Conservation (phyloP, 2,113 vertebrate species). For the Theristicus caerulescens region DNA sequence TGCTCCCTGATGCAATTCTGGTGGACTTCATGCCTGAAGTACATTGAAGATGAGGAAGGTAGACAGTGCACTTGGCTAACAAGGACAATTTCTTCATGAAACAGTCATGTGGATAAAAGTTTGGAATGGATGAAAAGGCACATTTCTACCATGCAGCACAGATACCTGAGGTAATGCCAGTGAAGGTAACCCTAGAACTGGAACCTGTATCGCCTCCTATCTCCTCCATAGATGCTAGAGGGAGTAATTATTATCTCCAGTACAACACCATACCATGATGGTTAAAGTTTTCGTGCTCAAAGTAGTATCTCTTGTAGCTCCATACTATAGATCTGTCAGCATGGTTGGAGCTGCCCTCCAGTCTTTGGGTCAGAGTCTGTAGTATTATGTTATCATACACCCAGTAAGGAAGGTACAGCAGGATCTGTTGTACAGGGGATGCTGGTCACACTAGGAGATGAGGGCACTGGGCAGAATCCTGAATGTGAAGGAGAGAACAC, state of each 20-base stretch:
- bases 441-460: background rate
- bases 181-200: background rate
- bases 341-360: background rate
- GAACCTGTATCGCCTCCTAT: background rate
- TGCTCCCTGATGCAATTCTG: background rate
- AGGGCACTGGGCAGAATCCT: background rate
- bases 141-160: background rate
- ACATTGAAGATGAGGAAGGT: background rate
- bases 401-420: background rate
- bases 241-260: background rate
- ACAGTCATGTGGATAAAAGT: background rate
- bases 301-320: no score
- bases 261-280: rapidly evolving
- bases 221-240: no score
- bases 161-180: background rate
- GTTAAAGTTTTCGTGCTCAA: background rate
- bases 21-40: background rate
- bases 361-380: background rate
- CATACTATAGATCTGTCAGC: background rate
- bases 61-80: background rate
- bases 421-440: background rate
- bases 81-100: background rate
- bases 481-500: no score
- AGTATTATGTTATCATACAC: background rate
- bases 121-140: background rate